A percentile compares a stretch with the other conserved stretches of the same genome.
Conservation (phyloP, 2,113 vertebrate genomes). For the Balaenoptera acutorostrata region DNA sequence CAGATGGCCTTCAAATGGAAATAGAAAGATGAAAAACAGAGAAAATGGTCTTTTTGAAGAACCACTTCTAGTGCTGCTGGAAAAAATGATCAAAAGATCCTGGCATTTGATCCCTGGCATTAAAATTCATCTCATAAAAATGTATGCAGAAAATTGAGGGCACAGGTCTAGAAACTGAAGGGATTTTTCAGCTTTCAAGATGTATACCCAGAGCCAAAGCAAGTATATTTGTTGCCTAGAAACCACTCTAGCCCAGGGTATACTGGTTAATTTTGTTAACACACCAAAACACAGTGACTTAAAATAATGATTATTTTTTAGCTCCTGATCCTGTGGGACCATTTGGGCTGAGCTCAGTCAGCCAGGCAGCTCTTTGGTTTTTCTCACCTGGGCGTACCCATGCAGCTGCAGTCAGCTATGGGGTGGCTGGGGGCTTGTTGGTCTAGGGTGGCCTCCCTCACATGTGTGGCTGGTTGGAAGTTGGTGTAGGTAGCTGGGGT, state of each 20-base stretch:
- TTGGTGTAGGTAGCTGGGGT: background rate
- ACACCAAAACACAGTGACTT: background rate
- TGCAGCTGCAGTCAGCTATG: background rate
- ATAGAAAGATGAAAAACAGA: background rate
- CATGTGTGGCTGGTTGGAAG: background rate
- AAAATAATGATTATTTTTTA: background rate
- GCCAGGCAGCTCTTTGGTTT: background rate
- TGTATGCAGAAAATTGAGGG: background rate
- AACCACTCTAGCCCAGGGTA: background rate
- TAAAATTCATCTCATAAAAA: conserved; percentile 18
- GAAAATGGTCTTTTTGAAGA: background rate
- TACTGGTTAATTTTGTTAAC: background rate
- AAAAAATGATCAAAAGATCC: background rate
- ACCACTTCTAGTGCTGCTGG: background rate
- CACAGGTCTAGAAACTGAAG: background rate
- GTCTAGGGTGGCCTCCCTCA: background rate
- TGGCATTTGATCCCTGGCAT: background rate
- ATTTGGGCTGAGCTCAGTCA: background rate
- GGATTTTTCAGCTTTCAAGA: background rate
- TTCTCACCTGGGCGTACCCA: background rate
- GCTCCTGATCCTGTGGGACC: background rate
- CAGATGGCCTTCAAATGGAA: background rate
- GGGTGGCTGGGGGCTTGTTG: background rate
- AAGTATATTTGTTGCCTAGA: conserved; percentile 21
- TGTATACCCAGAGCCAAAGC: background rate